Percentiles rank a stretch among this genome's conserved stretches.
Conservation (phyloP, 2,797 vertebrate genomes). For the Phrynocephalus vlangalii region DNA sequence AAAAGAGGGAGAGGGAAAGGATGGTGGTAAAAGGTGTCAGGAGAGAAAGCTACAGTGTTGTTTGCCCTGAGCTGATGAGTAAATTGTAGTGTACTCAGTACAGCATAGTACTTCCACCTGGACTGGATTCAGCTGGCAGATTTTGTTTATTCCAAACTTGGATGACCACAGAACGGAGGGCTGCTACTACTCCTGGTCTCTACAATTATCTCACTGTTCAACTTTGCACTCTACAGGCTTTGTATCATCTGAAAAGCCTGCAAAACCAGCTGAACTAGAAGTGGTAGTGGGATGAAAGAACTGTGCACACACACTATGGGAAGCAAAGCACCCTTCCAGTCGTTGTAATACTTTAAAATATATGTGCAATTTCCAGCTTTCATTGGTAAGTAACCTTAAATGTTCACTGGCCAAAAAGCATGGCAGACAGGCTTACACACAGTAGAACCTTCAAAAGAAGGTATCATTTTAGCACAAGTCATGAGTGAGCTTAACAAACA, state of each 20-base stretch:
- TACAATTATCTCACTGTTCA: not conserved
- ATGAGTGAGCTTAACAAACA: not conserved
- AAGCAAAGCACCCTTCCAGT: not conserved
- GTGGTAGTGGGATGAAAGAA: not conserved
- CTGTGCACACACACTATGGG: not conserved
- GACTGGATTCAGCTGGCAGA: not conserved
- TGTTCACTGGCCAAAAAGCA: not conserved
- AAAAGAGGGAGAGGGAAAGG: not conserved
- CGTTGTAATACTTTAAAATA: not conserved
- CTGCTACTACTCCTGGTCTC: not conserved
- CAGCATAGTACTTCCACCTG: not conserved
- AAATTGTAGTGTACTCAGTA: not conserved
- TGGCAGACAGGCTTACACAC: not conserved
- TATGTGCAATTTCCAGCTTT: not conserved
- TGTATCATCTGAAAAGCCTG: not conserved
- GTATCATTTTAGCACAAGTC: constrained; percentile 1
- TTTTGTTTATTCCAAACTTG: not conserved
- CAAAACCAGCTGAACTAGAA: not conserved
- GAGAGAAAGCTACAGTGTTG: not conserved
- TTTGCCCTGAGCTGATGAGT: not conserved
- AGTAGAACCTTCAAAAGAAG: not conserved
- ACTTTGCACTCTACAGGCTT: not conserved
- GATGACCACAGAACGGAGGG: not conserved
- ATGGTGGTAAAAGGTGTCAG: not conserved
- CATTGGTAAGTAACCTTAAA: not conserved